phyloP scores from a whole-genome alignment of 2,888 invertebrate genomes.

The Agrilus mali region DNA sequence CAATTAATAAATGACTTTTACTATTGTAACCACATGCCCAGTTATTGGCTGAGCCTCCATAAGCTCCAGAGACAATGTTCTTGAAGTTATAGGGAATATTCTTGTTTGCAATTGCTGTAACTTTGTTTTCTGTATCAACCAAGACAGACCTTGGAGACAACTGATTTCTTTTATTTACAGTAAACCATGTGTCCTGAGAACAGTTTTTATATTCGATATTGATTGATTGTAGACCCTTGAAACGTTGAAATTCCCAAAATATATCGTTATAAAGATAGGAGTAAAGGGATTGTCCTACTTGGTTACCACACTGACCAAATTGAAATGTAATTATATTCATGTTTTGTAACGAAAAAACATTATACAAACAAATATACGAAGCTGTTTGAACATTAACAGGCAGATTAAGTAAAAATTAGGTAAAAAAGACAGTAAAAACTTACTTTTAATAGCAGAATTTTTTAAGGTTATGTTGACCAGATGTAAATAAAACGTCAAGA shows the following conservation, averaged over 20 bases:
- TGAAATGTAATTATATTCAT: constrained; percentile 36
- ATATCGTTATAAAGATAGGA: constrained; percentile 32
- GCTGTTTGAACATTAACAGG: no score
- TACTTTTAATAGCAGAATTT: no score
- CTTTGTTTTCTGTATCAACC: constrained; percentile 40
- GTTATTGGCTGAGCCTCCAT: constrained; percentile 40
- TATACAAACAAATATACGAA: no score
- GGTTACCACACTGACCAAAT: constrained; percentile 44
- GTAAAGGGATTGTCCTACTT: constrained; percentile 36
- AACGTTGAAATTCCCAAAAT: constrained; percentile 10
- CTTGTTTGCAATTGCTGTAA: constrained; percentile 25
- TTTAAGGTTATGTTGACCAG: no score
- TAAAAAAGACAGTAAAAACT: no score
- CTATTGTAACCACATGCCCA: constrained; percentile 39
- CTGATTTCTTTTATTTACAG: constrained; percentile 24
- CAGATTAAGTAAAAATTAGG: no score
- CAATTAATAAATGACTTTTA: constrained; percentile 30
- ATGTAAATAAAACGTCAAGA: no score
- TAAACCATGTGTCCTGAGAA: constrained; percentile 35
- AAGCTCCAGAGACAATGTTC: constrained; percentile 31
- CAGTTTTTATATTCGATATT: constrained; percentile 27
- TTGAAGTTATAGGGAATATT: constrained; percentile 26
- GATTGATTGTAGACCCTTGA: constrained; percentile 17
- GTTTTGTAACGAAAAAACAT: no score
- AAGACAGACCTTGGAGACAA: constrained; percentile 35